Base-by-base conservation (phyloP, 2,888 invertebrate genomes). In the Polia nebulosa region DNA sequence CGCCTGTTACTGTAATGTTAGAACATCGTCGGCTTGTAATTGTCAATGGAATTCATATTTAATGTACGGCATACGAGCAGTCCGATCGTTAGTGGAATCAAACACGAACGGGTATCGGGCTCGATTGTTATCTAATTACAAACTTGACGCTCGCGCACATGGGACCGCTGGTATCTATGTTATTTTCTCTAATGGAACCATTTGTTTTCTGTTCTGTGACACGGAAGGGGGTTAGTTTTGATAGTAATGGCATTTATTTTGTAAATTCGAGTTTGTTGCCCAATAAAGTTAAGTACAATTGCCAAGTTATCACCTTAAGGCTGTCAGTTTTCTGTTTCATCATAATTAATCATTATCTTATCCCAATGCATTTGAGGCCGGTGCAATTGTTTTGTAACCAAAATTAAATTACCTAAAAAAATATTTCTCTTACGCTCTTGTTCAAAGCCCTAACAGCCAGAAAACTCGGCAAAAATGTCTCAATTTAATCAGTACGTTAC, bases 121-220 rank as follows among this genome's bases (percentile, higher is more conserved):
- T 92, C 89, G 93, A 95, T 94, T 89, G 93, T 94, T 92, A 95
- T 94, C 94, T 93, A 93, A 93, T 94, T 94, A 95, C 92, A 88
- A 92, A 92, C 88, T 92, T 90, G 92, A 90, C 88, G 89, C 87
- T 85, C 84, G 86, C 84, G 89, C 93, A 91, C 93, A 88, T 90
- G 94, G 93, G 93, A 91, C 90, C 82, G 64, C 36, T 75, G 56
- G 82, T 87, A 88, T 85, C 86, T 89, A 87, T 85, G 87, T 89
- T 92, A 90, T 90, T 90, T 88, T 85, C 87, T 91, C 87, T 90
- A 91, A 92, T 91, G 90, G 90, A 87, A 87, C 87, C 87, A 89
- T 91, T 89, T 89, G 88, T 91, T 88, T 87, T 83, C 84, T 83
- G 82, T 85, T 88, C 80, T 83, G 81, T 87, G 87, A 89, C 88